Percentiles rank a stretch among this genome's conserved stretches.
Evolutionary conservation across 92 coral and sea anemone species (phyloP).

Genomic region (Galaxea fascicularis): DNA sequence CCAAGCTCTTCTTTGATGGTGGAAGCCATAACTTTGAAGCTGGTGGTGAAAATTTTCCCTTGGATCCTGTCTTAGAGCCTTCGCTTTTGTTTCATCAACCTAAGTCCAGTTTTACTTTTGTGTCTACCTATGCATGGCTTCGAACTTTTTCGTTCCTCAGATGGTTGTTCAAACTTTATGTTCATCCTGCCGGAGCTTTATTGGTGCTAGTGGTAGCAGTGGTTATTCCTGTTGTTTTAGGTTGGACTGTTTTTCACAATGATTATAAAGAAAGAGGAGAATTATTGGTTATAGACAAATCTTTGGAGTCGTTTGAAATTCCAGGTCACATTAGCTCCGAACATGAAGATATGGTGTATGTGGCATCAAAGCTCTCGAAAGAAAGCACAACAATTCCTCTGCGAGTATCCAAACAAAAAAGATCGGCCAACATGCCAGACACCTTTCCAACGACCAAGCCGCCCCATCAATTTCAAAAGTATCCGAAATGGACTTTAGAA

Average conservation of each 20-base stretch:
- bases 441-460: slow-evolving; percentile 21
- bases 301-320: slow-evolving; percentile 78
- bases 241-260: slow-evolving; percentile 5
- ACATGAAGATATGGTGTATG: slow-evolving; percentile 63
- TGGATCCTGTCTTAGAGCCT: slow-evolving; percentile 37
- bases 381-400: not conserved
- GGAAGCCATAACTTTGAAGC: slow-evolving; percentile 43
- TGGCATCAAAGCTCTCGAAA: slow-evolving; percentile 55
- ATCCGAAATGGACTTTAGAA: slow-evolving; percentile 69
- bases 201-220: slow-evolving; percentile 44
- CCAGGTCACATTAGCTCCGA: slow-evolving; percentile 80
- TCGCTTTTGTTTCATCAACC: slow-evolving; percentile 74
- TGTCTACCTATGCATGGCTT: not conserved
- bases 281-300: slow-evolving; percentile 63
- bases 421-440: slow-evolving; percentile 26
- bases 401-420: slow-evolving; percentile 26
- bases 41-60: slow-evolving; percentile 17
- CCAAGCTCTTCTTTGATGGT: slow-evolving; percentile 48
- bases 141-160: not conserved
- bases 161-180: slow-evolving; percentile 11
- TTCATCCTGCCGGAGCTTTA: slow-evolving; percentile 46
- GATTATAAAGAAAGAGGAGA: slow-evolving; percentile 25
- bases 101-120: slow-evolving; percentile 42
- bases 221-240: slow-evolving; percentile 59
- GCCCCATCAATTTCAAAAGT: slow-evolving; percentile 15